Evolutionary conservation across 2,888 invertebrate genomes (phyloP).

Genomic region (Ichneumoninae sp.): DNA sequence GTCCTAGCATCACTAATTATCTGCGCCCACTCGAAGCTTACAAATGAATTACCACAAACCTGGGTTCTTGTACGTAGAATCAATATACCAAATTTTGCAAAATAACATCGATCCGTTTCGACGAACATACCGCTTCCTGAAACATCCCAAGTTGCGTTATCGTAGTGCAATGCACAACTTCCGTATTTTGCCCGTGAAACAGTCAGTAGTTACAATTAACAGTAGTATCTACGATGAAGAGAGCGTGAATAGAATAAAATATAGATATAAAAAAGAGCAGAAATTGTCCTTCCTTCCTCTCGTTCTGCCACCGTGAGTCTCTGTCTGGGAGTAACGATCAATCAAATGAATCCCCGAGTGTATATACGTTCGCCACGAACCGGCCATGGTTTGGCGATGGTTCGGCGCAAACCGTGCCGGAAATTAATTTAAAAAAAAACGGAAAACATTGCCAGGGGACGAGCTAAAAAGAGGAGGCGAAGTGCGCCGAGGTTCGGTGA

Average conservation of each 20-base stretch:
- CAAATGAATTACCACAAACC: no score
- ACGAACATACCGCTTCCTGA: no score
- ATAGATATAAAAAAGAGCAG: not conserved
- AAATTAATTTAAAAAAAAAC: constrained; percentile 13
- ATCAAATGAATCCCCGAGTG: constrained; percentile 25
- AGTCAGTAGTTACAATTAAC: not conserved
- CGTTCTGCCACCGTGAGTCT: not conserved
- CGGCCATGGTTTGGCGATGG: constrained; percentile 30
- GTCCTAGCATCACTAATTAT: no score
- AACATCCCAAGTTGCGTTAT: no score
- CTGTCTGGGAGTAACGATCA: constrained; percentile 20
- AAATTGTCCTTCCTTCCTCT: not conserved
- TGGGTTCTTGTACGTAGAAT: no score
- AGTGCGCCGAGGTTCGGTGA: constrained; percentile 1
- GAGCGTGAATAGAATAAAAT: not conserved
- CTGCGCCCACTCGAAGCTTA: no score
- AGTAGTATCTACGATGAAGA: not conserved
- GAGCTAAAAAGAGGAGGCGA: not conserved
- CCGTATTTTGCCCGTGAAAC: no score
- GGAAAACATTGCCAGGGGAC: constrained; percentile 2
- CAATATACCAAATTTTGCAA: no score
- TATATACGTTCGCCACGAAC: not conserved
- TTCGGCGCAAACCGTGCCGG: constrained; percentile 6
- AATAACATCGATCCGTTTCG: no score
- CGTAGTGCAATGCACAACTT: not conserved